Conservation (phyloP, 2,113 vertebrate genomes). For the Stigmatopora argus region DNA sequence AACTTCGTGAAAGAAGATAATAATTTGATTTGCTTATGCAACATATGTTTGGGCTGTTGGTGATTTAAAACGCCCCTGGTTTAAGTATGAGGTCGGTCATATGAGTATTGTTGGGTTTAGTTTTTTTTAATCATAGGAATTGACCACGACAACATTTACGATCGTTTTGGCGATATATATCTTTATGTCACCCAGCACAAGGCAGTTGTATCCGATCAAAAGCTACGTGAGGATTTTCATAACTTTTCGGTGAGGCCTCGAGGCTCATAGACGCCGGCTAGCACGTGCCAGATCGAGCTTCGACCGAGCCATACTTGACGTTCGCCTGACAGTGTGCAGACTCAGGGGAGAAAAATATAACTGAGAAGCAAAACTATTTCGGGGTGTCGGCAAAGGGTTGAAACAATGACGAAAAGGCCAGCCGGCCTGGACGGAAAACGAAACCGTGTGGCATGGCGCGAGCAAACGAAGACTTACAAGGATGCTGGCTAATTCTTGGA, state of each 20-base stretch:
- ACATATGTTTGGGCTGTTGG: too few species aligned
- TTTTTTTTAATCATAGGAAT: too few species aligned
- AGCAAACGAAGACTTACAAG: conserved; percentile 7
- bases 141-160: too few species aligned
- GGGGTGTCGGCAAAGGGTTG: too few species aligned
- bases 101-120: too few species aligned
- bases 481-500: conserved; percentile 28
- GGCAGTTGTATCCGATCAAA: neutral
- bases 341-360: too few species aligned
- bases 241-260: conserved; percentile 1
- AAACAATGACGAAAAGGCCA: neutral
- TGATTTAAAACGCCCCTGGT: too few species aligned
- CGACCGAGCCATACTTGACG: neutral
- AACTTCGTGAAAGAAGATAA: too few species aligned
- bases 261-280: conserved; percentile 1
- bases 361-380: neutral
- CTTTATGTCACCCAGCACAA: too few species aligned
- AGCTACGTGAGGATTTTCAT: neutral
- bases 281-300: neutral
- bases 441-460: neutral
- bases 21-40: too few species aligned
- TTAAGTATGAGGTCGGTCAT: too few species aligned
- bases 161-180: too few species aligned
- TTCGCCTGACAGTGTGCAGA: neutral
- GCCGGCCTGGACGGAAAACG: neutral